Base-by-base conservation (phyloP, 2,888 invertebrate genomes). In the Caenorhabditis sp. region DNA sequence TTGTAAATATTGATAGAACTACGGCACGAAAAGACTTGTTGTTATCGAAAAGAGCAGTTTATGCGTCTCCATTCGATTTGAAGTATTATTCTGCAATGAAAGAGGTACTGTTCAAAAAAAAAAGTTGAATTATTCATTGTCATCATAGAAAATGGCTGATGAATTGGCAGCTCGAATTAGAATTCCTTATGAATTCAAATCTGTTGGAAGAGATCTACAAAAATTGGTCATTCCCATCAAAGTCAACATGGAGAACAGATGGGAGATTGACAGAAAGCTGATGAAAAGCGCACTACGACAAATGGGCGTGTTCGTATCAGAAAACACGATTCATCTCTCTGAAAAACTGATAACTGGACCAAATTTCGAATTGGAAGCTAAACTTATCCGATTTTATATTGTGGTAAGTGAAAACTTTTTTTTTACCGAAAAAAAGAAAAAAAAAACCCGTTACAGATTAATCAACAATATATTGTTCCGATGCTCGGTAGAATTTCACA, bases 291-390 rank as follows among this genome's bases (percentile, higher is more conserved):
- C 84, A 5, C 71, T 85, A n/a, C 67, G 82, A 3, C 79, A 84
- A 69, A 71, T 76, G 69, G 87, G 86, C 19, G 86, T 89, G 24
- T 79, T 83, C 67, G 92, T 93, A 6, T 92, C 92, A 0, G 93
- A 93, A 76, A 89, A 93, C 78, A 91, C 93, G 1, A 93, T 95
- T 72, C 91, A 91, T 68, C 88, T 95, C 1, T 94, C 95, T 0
- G 89, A 91, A 21, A 67, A 91, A 62, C 89, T 91, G 62, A 94
- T 95, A 74, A 90, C 90, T 66, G 95, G 95, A 0, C 95, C 95
- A 0, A 92, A 95, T 89, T 89, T 93, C 78, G 90, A 91, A 53
- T 90, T 93, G 59, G 92, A 95, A 88, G 91, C 91, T 19, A 94
- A 94, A 88, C 58, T 86, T 2, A 55, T 85, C 68, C 76, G 86